phyloP scores from a whole-genome alignment of 2,113 vertebrate genomes.

The Thinocorus orbignyianus region DNA sequence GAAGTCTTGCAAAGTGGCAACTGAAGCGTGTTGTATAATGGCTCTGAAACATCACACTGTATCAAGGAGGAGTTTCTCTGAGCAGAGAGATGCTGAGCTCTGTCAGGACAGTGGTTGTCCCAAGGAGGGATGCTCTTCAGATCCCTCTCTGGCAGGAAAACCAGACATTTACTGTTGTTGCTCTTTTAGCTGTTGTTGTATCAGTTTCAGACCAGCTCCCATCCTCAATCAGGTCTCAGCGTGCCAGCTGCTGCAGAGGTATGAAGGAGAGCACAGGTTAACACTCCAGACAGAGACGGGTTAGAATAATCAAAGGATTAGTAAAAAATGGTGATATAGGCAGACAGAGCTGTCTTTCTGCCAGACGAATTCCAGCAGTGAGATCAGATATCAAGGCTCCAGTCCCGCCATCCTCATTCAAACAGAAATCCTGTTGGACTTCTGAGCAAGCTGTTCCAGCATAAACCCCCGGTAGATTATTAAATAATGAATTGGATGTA shows the following conservation, averaged over 20 bases:
- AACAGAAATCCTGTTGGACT: not conserved
- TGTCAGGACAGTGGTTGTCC: not conserved
- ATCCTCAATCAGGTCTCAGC: not conserved
- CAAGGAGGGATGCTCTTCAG: not conserved
- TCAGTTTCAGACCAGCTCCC: not conserved
- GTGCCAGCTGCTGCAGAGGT: not conserved
- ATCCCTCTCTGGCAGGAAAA: not conserved
- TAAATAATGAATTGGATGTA: not conserved
- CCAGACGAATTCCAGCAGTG: not conserved
- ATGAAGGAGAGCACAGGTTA: not conserved
- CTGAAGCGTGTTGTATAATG: not conserved
- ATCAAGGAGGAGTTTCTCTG: not conserved
- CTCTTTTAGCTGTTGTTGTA: not conserved
- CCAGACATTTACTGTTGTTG: not conserved
- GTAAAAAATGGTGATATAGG: not conserved
- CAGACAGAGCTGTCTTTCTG: not conserved
- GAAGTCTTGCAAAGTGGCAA: not conserved
- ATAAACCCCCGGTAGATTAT: not conserved
- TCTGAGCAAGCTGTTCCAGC: not conserved
- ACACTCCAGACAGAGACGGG: not conserved
- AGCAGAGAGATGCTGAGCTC: not conserved
- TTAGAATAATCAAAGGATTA: not conserved
- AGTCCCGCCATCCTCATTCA: not conserved
- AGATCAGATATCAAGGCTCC: not conserved
- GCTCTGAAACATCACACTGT: not conserved